phyloP scores from a whole-genome alignment of 1,140 invertebrate species.

The Ceratosolen solmsi region DNA sequence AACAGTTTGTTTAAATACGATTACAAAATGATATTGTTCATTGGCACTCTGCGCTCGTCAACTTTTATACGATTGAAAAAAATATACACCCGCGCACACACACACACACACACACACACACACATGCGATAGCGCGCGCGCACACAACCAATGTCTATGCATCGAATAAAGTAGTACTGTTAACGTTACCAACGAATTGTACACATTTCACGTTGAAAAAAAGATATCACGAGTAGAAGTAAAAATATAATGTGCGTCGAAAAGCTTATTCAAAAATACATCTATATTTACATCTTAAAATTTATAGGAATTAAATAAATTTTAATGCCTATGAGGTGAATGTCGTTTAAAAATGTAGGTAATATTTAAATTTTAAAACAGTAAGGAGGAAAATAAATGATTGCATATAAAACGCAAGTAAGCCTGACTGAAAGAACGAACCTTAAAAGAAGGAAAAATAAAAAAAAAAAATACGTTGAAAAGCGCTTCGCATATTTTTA shows the following conservation, averaged over 20 bases:
- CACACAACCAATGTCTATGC: constrained; percentile 1
- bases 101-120: no score
- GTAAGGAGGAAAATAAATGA: background rate
- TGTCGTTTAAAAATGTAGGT: constrained; percentile 17
- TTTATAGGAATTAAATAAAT: constrained; percentile 23
- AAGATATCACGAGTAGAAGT: constrained; percentile 44
- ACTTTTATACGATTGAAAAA: constrained; percentile 22
- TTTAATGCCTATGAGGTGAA: constrained; percentile 19
- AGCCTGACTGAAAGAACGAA: constrained; percentile 16
- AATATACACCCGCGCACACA: no score
- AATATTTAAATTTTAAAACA: no score
- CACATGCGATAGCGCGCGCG: no score
- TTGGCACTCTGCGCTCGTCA: constrained; percentile 53
- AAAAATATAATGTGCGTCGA: constrained; percentile 42
- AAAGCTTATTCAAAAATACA: constrained; percentile 27
- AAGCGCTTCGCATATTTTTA: constrained; percentile 47
- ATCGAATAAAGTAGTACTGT: constrained; percentile 36
- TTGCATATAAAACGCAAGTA: background rate
- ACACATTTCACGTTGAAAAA: constrained; percentile 44
- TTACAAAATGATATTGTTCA: constrained; percentile 50
- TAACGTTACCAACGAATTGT: constrained; percentile 28
- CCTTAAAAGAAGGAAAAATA: background rate
- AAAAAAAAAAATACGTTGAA: constrained; percentile 28
- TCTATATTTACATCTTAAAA: constrained; percentile 50
- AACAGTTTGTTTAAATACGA: constrained; percentile 52